phyloP scores from a whole-genome alignment of 2,113 vertebrate genomes.

The Microcebus jonahi region DNA sequence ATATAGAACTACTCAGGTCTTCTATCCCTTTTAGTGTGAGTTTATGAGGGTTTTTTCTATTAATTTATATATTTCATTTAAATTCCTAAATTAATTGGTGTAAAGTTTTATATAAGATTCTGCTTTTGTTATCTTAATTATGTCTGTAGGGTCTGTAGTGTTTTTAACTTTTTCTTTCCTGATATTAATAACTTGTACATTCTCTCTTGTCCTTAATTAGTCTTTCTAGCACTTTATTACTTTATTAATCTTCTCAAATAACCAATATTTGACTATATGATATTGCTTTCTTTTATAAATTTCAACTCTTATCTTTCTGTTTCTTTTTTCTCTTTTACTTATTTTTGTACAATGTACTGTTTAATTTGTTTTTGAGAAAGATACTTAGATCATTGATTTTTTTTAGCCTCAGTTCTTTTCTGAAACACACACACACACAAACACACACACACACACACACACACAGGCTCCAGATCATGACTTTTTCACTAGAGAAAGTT shows the following conservation, averaged over 20 bases:
- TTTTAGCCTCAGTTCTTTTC: neutral
- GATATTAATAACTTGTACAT: neutral
- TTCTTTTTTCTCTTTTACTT: neutral
- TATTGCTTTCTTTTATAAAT: neutral
- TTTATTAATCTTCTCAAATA: neutral
- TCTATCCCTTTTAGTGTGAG: neutral
- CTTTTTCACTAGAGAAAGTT: neutral
- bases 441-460: neutral
- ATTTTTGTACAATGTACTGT: neutral
- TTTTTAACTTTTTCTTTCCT: constrained; percentile 7
- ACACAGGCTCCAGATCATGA: neutral
- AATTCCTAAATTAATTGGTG: neutral
- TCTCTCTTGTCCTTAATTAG: neutral
- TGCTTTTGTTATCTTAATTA: neutral
- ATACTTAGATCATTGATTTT: neutral
- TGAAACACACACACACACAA: neutral
- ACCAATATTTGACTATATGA: neutral
- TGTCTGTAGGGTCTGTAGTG: neutral
- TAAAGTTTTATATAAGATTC: neutral
- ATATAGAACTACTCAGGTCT: neutral
- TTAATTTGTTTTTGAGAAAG: neutral
- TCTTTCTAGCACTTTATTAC: neutral
- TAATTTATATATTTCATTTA: neutral
- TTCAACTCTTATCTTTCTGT: neutral
- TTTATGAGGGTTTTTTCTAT: neutral